Base-by-base conservation (phyloP, 2,797 vertebrate genomes). In the Gastrophryne carolinensis region DNA sequence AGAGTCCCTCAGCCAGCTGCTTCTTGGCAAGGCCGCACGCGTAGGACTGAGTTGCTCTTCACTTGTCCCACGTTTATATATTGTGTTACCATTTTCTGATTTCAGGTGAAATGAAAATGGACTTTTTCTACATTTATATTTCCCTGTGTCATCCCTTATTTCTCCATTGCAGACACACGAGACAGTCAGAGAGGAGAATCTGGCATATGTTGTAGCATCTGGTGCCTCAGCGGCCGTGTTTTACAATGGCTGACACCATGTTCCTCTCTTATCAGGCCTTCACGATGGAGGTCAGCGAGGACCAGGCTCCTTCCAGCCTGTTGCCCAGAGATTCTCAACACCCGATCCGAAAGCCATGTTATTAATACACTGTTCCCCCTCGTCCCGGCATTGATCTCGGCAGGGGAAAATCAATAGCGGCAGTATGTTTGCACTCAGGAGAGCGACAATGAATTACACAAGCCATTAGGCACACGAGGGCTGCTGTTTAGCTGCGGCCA, bases 351-450 rank as follows among this genome's bases (percentile, higher is more conserved):
- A 64, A 1, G 32, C 56, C 47, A 39, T 41, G n/a, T 15, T 30
- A 64, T 64, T 73, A 73, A 56, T 53, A 63, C 72, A 72, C 71
- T 39, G 9, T 68, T 41, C 68, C 35, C 64, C 63, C 72, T 39
- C 49, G n/a, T 35, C 37, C 71, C 21, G 21, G 2, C 88, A 88
- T 93, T 88, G 89, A 88, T 91, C 87, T 88, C 87, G 81, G 80
- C 77, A 56, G 83, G 24, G 85, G 86, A 93, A 94, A 92, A 94
- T 94, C 92, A 93, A 94, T 94, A 93, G 82, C 83, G 13, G 84
- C 92, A 93, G 92, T 92, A 94, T 93, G 93, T 89, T 85, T 85
- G 86, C 90, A 88, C 91, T 91, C 84, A 84, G 88, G 83, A 83
- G 76, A 81, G 61, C 82, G 78, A 87, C 88, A 86, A 88, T 90